A percentile compares a stretch with the other conserved stretches of the same genome.
phyloP scores from a whole-genome alignment of 2,113 vertebrate species.

The Machaerirhynchus nigripectus region DNA sequence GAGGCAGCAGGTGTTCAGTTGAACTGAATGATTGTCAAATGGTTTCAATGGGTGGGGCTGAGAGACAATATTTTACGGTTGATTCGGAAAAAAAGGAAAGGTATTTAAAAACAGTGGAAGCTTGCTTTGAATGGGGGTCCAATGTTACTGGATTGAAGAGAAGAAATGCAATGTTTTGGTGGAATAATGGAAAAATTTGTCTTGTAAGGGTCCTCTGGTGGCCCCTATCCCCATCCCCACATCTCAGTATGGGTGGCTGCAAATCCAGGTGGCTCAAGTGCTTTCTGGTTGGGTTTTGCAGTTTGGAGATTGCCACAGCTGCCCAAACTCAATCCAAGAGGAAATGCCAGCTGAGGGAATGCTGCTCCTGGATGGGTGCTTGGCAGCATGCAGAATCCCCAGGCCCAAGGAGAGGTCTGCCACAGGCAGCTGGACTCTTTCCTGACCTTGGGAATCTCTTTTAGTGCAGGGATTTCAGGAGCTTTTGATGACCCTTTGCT shows the following conservation, averaged over 20 bases:
- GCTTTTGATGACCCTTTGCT: rapidly evolving
- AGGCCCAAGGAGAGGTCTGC: background rate
- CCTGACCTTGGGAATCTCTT: background rate
- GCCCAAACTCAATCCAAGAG: background rate
- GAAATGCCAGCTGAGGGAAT: background rate
- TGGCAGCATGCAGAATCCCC: background rate
- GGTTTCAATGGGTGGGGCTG: background rate
- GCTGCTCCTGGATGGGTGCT: background rate
- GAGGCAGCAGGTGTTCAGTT: background rate
- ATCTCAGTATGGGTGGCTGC: background rate
- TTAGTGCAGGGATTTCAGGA: background rate
- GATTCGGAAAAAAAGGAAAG: background rate
- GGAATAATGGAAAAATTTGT: background rate
- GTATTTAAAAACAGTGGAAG: background rate
- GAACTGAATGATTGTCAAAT: background rate
- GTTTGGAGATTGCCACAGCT: background rate
- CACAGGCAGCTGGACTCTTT: background rate
- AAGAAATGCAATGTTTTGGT: background rate
- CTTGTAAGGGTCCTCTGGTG: background rate
- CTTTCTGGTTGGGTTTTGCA: background rate
- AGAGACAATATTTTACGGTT: background rate
- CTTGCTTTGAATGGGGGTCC: background rate
- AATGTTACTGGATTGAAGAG: background rate
- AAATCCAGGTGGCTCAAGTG: background rate
- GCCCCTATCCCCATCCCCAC: too few species aligned